Percentiles rank a stretch among this genome's conserved stretches.
Evolutionary conservation across 1,140 invertebrate species (phyloP).

Genomic region (Calycopis cecrops): DNA sequence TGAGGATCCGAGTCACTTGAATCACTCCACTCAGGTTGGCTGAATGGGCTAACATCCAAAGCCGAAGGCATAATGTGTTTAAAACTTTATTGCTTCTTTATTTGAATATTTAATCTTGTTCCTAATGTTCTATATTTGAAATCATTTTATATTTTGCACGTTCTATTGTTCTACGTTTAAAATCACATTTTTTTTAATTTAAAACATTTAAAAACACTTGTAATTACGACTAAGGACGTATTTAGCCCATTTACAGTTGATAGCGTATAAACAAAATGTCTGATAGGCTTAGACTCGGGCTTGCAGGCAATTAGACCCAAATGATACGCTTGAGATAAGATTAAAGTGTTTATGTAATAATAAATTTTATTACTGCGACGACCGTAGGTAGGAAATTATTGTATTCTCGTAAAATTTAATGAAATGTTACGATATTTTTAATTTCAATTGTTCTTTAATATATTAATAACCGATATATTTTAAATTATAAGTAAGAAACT

Average conservation of each 20-base stretch:
- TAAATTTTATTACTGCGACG: too few species aligned
- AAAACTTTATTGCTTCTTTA: slow-evolving; percentile 13
- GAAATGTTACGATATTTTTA: too few species aligned
- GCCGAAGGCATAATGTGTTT: slow-evolving; percentile 51
- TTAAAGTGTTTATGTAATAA: slow-evolving; percentile 14
- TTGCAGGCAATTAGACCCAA: slow-evolving; percentile 49
- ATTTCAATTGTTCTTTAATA: too few species aligned
- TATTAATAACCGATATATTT: too few species aligned
- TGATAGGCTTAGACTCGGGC: slow-evolving; percentile 39
- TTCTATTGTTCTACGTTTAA: slow-evolving; percentile 10
- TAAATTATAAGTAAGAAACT: too few species aligned
- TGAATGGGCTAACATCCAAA: slow-evolving; percentile 51
- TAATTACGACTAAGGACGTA: slow-evolving; percentile 26
- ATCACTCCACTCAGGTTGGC: slow-evolving; percentile 65
- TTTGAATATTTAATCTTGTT: too few species aligned
- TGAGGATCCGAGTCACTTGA: slow-evolving; percentile 54
- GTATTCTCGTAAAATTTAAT: too few species aligned
- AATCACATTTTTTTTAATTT: background rate
- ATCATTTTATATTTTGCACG: slow-evolving; percentile 8
- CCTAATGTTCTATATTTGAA: too few species aligned
- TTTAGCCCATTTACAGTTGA: slow-evolving; percentile 40
- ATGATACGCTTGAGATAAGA: slow-evolving; percentile 38
- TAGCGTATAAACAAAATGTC: slow-evolving; percentile 41
- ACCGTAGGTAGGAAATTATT: too few species aligned
- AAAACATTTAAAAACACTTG: slow-evolving; percentile 1